A percentile compares a stretch with the other conserved stretches of the same genome.
These are phyloP conservation scores for Thymelicus acteon DNA, from an alignment of 2,888 invertebrate genomes.

Conservation along the genomic window DNA sequence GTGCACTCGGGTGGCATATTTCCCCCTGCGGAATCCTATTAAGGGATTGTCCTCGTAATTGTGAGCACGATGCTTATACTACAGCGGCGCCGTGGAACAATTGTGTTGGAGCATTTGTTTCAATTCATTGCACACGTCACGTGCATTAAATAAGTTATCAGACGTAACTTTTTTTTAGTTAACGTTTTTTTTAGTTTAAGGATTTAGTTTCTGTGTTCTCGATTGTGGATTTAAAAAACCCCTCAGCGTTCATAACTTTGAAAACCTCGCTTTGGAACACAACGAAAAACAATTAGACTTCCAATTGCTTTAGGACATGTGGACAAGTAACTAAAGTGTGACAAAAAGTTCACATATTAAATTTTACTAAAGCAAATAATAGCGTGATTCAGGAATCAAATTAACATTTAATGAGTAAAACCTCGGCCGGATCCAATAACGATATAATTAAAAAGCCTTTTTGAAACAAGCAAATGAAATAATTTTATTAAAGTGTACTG, in stretches of 20 bases:
- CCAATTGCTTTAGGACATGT: too few relatives aligned
- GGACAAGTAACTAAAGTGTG: too few relatives aligned
- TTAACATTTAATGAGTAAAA: not conserved
- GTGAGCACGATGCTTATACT: slow-evolving; percentile 24
- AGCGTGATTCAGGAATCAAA: not conserved
- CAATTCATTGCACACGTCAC: slow-evolving; percentile 20
- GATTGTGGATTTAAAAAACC: too few relatives aligned
- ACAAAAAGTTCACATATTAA: too few relatives aligned
- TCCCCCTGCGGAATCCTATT: slow-evolving; percentile 27
- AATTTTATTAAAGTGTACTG: slow-evolving; percentile 16
- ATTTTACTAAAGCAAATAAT: not conserved
- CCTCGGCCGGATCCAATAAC: not conserved
- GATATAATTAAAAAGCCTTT: not conserved
- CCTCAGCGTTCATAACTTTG: too few relatives aligned
- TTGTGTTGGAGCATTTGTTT: slow-evolving; percentile 17
- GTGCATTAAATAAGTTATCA: not conserved
- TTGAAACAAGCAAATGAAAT: slow-evolving; percentile 33
- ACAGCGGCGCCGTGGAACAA: slow-evolving; percentile 8
- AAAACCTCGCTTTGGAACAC: too few relatives aligned
- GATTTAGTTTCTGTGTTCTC: too few relatives aligned
- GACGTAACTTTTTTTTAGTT: too few relatives aligned
- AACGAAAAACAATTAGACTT: too few relatives aligned
- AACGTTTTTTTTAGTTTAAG: too few relatives aligned
- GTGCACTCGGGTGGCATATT: slow-evolving; percentile 22
- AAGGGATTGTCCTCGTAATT: slow-evolving; percentile 26